These are phyloP conservation scores for Petrolisthes manimaculis DNA, from an alignment of 2,888 invertebrate genomes.

Conservation along the genomic window DNA sequence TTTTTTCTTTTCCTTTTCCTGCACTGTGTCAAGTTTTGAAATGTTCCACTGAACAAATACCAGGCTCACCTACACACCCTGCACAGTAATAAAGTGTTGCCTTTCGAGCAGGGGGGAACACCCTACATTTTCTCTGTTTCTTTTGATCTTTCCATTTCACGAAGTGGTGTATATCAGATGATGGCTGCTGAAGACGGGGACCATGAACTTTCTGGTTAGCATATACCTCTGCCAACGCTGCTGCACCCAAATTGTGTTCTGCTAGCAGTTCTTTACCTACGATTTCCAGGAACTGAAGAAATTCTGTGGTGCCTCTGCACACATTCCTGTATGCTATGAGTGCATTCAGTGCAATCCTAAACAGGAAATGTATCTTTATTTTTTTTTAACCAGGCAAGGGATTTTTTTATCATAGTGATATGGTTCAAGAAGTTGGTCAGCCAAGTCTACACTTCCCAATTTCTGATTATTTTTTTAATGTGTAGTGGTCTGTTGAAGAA, in stretches of 20 bases:
- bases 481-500: conserved; percentile 12
- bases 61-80: not conserved
- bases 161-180: no score
- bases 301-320: not conserved
- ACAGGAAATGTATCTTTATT: not conserved
- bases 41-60: not conserved
- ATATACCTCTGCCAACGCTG: not conserved
- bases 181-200: no score
- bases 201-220: no score
- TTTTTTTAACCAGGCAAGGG: conserved; percentile 23
- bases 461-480: not conserved
- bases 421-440: not conserved
- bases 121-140: conserved; percentile 3
- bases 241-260: not conserved
- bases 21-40: not conserved
- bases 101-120: not conserved
- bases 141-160: not conserved
- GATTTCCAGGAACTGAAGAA: not conserved
- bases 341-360: not conserved
- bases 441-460: conserved; percentile 24
- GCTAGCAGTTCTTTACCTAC: not conserved
- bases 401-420: not conserved
- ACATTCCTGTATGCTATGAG: not conserved
- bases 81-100: not conserved
- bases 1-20: not conserved